Conservation (phyloP, 2,888 invertebrate species). For the Aproaerema taeniolella region DNA sequence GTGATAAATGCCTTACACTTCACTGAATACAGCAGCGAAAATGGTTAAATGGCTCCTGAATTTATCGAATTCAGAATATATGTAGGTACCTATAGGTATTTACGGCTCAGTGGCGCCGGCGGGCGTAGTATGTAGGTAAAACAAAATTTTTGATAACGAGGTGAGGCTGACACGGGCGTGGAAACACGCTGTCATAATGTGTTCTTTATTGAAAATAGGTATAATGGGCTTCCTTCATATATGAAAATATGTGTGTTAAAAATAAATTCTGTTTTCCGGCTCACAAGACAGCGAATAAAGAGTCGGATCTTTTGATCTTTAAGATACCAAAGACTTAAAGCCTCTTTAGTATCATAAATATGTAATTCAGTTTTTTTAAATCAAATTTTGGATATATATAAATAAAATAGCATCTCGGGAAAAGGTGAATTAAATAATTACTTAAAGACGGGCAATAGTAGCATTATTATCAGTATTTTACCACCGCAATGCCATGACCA, state of each 20-base stretch:
- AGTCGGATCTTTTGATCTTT: too few relatives aligned
- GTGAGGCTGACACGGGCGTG: constrained; percentile 1
- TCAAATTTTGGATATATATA: too few relatives aligned
- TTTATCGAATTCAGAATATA: constrained; percentile 24
- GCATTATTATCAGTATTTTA: too few relatives aligned
- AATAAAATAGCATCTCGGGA: too few relatives aligned
- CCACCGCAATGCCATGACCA: too few relatives aligned
- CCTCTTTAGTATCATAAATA: too few relatives aligned
- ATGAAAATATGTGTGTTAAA: constrained; percentile 1
- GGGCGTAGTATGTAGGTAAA: constrained; percentile 6
- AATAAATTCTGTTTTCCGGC: neutral
- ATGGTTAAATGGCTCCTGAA: constrained; percentile 35
- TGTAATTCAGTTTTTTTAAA: too few relatives aligned
- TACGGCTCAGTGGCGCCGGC: too few relatives aligned
- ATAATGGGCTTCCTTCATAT: neutral
- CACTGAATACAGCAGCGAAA: constrained; percentile 32
- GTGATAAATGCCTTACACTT: constrained; percentile 39
- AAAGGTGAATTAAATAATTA: too few relatives aligned
- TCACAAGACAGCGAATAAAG: too few relatives aligned
- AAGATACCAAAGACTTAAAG: too few relatives aligned
- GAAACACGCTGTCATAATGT: constrained; percentile 2
- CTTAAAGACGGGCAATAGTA: too few relatives aligned
- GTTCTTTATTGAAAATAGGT: constrained; percentile 1
- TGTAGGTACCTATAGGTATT: neutral
- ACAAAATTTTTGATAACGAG: constrained; percentile 11